These are phyloP conservation scores for Ispidina picta DNA, from an alignment of 2,797 vertebrate genomes.

Conservation along the genomic window DNA sequence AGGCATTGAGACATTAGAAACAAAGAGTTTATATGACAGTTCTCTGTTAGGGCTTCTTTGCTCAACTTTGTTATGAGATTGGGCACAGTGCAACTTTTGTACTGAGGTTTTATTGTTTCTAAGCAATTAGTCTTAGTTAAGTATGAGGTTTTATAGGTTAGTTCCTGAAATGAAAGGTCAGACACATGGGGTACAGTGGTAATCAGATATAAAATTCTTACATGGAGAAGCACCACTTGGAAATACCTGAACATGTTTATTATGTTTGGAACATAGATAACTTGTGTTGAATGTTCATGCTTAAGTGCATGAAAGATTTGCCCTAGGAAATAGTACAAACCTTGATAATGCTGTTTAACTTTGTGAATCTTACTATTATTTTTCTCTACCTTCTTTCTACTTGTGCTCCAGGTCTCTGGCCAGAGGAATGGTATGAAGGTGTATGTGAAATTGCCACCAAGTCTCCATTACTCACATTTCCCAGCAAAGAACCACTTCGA, in stretches of 20 bases:
- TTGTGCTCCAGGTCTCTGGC: conserved; percentile 88
- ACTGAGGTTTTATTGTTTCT: not conserved
- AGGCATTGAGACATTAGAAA: not conserved
- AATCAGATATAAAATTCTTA: not conserved
- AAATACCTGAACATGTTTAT: not conserved
- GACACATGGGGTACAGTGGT: not conserved
- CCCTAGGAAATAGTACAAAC: not conserved
- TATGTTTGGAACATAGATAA: not conserved
- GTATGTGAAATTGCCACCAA: conserved; percentile 97
- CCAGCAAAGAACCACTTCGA: conserved; percentile 92
- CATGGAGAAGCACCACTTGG: not conserved
- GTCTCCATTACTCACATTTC: conserved; percentile 93
- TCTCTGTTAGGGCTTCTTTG: not conserved
- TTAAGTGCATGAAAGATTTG: not conserved
- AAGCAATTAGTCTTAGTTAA: not conserved
- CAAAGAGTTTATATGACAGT: not conserved
- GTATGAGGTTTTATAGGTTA: not conserved
- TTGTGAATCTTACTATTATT: not conserved
- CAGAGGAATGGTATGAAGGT: conserved; percentile 96
- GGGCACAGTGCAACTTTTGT: not conserved
- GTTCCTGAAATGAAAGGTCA: not conserved
- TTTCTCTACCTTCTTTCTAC: not conserved
- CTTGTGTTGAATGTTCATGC: not conserved
- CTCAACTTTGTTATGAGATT: not conserved
- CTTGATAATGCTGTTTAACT: not conserved